Conservation (phyloP, 2,797 vertebrate species). For the Hippocampus kuda region DNA sequence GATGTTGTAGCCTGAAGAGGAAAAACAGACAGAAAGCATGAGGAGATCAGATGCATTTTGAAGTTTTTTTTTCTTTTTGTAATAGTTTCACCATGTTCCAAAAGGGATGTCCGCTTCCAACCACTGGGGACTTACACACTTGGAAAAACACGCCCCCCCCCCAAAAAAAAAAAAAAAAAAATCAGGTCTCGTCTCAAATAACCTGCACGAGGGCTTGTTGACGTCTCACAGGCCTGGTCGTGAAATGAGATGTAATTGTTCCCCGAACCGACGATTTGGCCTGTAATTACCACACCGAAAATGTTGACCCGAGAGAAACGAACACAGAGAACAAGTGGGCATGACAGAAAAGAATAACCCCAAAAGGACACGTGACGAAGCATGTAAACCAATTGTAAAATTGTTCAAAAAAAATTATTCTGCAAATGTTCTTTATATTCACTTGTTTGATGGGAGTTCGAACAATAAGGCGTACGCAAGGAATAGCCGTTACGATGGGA, state of each 20-base stretch:
- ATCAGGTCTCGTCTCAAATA: conserved; percentile 48
- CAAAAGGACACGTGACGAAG: background rate
- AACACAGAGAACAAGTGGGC: conserved; percentile 36
- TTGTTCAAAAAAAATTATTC: no score
- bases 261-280: conserved; percentile 40
- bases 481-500: no score
- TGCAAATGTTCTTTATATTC: no score
- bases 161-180: conserved; percentile 21
- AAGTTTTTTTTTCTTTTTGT: conserved; percentile 2
- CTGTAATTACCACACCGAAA: conserved; percentile 55
- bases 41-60: background rate
- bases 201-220: conserved; percentile 50
- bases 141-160: conserved; percentile 33
- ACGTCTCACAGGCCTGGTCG: conserved; percentile 47
- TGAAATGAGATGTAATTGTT: conserved; percentile 61
- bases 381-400: no score
- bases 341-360: background rate
- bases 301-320: conserved; percentile 49
- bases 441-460: no score
- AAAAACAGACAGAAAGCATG: background rate
- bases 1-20: conserved; percentile 79
- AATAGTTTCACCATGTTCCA: conserved; percentile 48
- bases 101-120: conserved; percentile 34
- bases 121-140: conserved; percentile 28
- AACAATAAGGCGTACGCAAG: no score